Percentiles rank a stretch among this genome's conserved stretches.
These are phyloP conservation scores for Pipra filicauda DNA, from an alignment of 2,113 vertebrate species.

Conservation along the genomic window DNA sequence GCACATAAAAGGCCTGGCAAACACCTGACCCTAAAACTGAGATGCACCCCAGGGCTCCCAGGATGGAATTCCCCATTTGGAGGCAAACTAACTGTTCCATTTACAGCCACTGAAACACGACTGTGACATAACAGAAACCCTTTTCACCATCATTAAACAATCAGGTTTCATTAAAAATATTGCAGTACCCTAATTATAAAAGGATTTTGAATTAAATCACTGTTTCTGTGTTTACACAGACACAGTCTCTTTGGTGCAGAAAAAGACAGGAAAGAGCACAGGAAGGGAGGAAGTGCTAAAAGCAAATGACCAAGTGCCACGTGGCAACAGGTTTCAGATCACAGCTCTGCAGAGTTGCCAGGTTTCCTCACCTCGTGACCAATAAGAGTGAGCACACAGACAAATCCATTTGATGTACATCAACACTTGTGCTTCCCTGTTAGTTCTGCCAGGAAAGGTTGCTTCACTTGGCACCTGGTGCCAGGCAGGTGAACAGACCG, in stretches of 20 bases:
- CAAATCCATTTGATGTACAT: neutral
- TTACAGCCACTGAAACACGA: neutral
- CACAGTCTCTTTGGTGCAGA: conserved; percentile 51
- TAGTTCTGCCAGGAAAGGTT: neutral
- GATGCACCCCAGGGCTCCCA: neutral
- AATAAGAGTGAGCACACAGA: neutral
- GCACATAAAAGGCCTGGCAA: neutral
- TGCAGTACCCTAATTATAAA: conserved; percentile 13
- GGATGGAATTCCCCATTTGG: neutral
- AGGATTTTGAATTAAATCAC: neutral
- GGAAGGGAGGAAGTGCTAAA: neutral
- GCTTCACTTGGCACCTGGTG: neutral
- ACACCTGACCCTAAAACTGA: neutral
- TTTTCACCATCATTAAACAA: neutral
- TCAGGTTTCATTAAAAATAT: conserved; percentile 17
- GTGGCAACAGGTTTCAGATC: neutral
- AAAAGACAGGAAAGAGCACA: neutral
- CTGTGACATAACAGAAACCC: neutral
- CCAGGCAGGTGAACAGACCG: neutral
- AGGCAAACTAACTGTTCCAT: neutral
- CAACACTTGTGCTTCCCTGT: neutral
- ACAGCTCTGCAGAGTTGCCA: neutral
- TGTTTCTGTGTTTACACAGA: neutral
- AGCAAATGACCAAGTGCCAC: neutral
- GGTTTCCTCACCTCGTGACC: neutral